These are phyloP conservation scores for Papilio demoleus DNA, from an alignment of 2,888 invertebrate species.

Conservation along the genomic window DNA sequence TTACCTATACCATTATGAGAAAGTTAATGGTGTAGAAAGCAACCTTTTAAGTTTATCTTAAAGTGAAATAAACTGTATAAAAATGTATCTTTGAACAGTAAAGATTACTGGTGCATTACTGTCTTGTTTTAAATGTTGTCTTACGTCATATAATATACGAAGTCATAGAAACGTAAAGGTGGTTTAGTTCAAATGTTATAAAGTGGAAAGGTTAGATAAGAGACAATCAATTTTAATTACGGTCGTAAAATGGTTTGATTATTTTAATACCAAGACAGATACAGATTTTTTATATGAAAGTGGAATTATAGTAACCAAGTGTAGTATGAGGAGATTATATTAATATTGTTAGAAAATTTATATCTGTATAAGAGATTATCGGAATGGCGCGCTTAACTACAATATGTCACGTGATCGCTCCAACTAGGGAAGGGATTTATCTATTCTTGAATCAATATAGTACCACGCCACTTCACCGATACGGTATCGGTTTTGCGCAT, in stretches of 20 bases:
- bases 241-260: neutral
- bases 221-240: conserved; percentile 8
- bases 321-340: no score
- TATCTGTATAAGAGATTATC: no score
- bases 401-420: no score
- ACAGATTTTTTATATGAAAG: neutral
- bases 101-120: neutral
- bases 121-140: neutral
- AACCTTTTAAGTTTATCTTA: neutral
- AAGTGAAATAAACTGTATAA: neutral
- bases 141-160: neutral
- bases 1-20: neutral
- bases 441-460: no score
- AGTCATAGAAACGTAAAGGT: neutral
- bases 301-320: neutral
- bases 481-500: no score
- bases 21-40: neutral
- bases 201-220: conserved; percentile 5
- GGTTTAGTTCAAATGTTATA: conserved; percentile 4
- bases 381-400: no score
- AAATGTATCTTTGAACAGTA: neutral
- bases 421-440: no score
- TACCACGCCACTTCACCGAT: no score
- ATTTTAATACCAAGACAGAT: neutral
- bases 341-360: no score